Base-by-base conservation (phyloP, 2,888 invertebrate genomes). In the Ptychoptera contaminata region DNA sequence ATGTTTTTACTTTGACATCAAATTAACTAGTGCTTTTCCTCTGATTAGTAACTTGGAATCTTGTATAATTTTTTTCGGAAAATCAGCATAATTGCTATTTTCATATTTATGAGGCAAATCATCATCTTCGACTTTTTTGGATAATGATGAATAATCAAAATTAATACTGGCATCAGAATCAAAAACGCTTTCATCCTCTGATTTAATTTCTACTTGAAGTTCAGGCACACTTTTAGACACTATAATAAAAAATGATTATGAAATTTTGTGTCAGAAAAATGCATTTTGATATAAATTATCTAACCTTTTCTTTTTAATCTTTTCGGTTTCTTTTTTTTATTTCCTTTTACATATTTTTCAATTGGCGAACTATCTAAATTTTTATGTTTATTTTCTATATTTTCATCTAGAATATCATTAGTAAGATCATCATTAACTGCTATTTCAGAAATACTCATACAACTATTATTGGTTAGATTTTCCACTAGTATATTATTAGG, bases 51-150 rank as follows among this genome's bases (percentile, higher is more conserved):
- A 43, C 42, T 50, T 49, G 2, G 45, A 44, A 38, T 51, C 48
- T 44, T 49, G 41, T 2, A 52, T 49, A 8, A 52, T n/a, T 41
- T 47, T 31, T 12, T 44, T 46, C 8, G 52, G 51, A 47, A 49
- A 51, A 31, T 16, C 40, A 15, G 40, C 40, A 16, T 23, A 32
- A 2, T 11, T 41, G n/a, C n/a, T n/a, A n/a, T n/a, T n/a, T n/a
- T n/a, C n/a, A n/a, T n/a, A n/a, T n/a, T n/a, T n/a, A n/a, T n/a
- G n/a, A n/a, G n/a, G n/a, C n/a, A n/a, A n/a, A 37, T 15, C 10
- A 16, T 37, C 37, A 14, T 37, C 37, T 6, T 34, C 23, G 23
- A 5, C 23, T 3, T 23, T 23, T 23, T 23, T 23, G n/a, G n/a
- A n/a, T n/a, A n/a, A n/a, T n/a, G n/a, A n/a, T 23, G 23, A 5